A percentile compares a stretch with the other conserved stretches of the same genome.
These are phyloP conservation scores for Phylloscopus trochilus DNA, from an alignment of 2,113 vertebrate species.

Conservation along the genomic window DNA sequence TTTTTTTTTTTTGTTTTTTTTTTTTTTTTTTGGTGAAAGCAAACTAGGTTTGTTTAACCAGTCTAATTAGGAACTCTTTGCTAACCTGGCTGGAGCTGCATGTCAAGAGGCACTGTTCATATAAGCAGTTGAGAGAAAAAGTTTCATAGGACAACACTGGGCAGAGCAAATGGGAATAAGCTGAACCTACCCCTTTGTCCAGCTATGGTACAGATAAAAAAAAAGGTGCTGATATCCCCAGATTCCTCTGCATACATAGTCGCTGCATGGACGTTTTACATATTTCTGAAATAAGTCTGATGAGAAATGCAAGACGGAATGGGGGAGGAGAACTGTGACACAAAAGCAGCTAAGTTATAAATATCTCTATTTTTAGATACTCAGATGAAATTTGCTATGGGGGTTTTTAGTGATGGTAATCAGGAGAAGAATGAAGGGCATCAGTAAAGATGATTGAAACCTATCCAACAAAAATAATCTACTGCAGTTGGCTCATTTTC, in stretches of 20 bases:
- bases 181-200: not conserved
- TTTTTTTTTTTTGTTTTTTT: not conserved
- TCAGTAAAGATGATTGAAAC: constrained; percentile 67
- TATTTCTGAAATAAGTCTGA: constrained; percentile 43
- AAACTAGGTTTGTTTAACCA: not conserved
- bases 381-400: constrained; percentile 53
- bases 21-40: not conserved
- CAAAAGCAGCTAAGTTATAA: constrained; percentile 56
- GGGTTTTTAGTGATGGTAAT: constrained; percentile 54
- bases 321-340: constrained; percentile 18
- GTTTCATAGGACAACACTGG: not conserved
- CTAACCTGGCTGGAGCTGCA: not conserved
- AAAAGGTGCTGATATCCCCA: not conserved
- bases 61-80: not conserved
- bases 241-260: fast-evolving
- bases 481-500: constrained; percentile 64
- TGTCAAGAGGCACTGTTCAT: not conserved
- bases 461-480: constrained; percentile 66
- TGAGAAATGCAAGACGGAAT: constrained; percentile 39
- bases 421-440: constrained; percentile 62
- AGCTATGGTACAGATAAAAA: not conserved
- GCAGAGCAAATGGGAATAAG: not conserved
- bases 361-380: constrained; percentile 58
- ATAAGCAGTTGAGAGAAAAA: not conserved
- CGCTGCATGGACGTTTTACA: not conserved